Conservation (phyloP, 2,888 invertebrate genomes). For the Metacarcinus magister region DNA sequence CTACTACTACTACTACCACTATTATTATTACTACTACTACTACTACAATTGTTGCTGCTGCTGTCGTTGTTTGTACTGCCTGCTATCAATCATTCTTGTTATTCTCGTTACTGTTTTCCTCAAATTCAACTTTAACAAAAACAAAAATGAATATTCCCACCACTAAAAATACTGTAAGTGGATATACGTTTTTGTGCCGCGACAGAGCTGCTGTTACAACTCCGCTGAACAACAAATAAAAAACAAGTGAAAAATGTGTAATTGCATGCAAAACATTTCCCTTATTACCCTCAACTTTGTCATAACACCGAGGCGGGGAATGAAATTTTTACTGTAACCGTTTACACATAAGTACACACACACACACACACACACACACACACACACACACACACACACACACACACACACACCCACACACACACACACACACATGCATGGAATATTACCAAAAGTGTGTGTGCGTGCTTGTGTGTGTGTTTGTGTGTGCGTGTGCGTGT, state of each 20-base stretch:
- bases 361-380: neutral
- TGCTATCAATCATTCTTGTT: neutral
- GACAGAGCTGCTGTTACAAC: neutral
- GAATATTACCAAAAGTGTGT: neutral
- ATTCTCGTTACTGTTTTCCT: neutral
- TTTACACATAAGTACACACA: neutral
- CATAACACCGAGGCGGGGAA: neutral
- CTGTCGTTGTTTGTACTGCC: neutral
- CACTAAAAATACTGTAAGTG: neutral
- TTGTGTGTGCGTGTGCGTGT: neutral
- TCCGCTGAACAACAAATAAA: neutral
- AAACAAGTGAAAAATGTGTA: neutral
- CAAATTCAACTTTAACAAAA: neutral
- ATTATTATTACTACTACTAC: neutral
- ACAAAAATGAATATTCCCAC: neutral
- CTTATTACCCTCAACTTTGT: constrained; percentile 29
- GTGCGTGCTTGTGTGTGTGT: neutral
- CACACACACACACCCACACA: neutral
- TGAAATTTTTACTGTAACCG: neutral
- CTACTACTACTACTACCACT: neutral
- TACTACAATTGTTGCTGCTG: neutral
- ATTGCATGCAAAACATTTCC: constrained; percentile 47
- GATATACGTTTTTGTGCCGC: neutral
- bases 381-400: constrained; percentile 44
- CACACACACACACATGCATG: neutral